Evolutionary conservation across 2,888 invertebrate species (phyloP).

Genomic region (Pristionchus exspectatus): DNA sequence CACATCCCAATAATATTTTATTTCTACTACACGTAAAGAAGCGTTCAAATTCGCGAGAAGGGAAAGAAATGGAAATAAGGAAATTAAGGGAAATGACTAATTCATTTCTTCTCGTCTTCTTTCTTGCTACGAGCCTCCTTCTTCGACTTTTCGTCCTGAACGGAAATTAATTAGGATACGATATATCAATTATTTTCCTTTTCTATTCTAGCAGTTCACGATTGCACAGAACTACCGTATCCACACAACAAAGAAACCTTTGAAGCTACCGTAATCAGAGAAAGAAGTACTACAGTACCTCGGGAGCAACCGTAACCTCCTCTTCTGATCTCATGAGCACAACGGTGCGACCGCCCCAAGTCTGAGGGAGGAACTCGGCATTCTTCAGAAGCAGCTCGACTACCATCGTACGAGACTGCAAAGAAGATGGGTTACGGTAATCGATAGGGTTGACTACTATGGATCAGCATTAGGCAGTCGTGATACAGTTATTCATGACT

Average conservation of each 20-base stretch:
- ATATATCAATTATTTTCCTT: not conserved
- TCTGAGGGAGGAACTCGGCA: conserved; percentile 35
- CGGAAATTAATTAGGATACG: not conserved
- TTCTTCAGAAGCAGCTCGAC: not conserved
- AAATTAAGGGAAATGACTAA: not conserved
- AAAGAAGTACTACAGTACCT: not conserved
- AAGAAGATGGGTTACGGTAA: not conserved
- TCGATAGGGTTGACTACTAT: no score
- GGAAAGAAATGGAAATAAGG: not conserved
- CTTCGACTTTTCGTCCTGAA: conserved; percentile 35
- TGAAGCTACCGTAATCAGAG: not conserved
- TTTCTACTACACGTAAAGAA: conserved; percentile 37
- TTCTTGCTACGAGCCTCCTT: conserved; percentile 19
- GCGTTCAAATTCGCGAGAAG: conserved; percentile 1
- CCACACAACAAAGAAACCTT: not conserved
- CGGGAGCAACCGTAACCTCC: conserved; percentile 22
- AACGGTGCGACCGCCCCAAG: conserved; percentile 33
- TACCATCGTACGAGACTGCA: conserved; percentile 39
- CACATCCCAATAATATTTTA: not conserved
- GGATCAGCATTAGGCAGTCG: no score
- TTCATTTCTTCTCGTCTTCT: not conserved
- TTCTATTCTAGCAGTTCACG: no score
- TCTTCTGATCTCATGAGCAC: conserved; percentile 39
- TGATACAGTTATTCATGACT: no score
- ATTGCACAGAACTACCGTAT: no score